A percentile compares a stretch with the other conserved stretches of the same genome.
Evolutionary conservation across 2,113 vertebrate species (phyloP).

Genomic region (Marmota flaviventris): DNA sequence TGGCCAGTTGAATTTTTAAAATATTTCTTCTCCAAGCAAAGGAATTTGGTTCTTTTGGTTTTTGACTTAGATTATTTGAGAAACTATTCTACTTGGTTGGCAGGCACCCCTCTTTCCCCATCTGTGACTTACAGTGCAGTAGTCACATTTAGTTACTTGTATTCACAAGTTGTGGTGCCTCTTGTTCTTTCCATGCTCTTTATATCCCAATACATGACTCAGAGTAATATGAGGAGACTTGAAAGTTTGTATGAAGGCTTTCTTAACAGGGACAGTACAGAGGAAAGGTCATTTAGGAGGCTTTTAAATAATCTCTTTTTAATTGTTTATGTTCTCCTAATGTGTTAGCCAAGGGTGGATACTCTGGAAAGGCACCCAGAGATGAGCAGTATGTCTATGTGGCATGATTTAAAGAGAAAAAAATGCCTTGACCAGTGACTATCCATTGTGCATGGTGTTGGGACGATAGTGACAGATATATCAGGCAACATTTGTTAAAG

Average conservation of each 20-base stretch:
- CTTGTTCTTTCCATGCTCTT: neutral
- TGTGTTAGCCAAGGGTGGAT: neutral
- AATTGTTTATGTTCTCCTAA: neutral
- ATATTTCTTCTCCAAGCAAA: neutral
- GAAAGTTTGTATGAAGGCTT: neutral
- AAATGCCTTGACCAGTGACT: neutral
- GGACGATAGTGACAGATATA: fast-evolving
- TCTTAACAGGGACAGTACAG: neutral
- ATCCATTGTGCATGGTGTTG: neutral
- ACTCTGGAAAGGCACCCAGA: neutral
- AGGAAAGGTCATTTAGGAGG: neutral
- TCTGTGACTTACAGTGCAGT: neutral
- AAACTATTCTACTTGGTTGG: neutral
- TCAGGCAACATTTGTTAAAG: neutral
- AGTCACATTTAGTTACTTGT: neutral
- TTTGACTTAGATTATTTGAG: neutral
- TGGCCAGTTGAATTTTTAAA: neutral
- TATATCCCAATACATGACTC: neutral
- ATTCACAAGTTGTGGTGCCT: neutral
- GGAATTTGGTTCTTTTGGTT: neutral
- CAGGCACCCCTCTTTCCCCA: neutral
- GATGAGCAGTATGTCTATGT: neutral
- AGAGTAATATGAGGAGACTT: neutral
- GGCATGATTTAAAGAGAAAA: neutral
- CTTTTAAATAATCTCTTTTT: neutral